Evolutionary conservation across 1,140 invertebrate genomes (phyloP).

Genomic region (Amphibalanus amphitrite): DNA sequence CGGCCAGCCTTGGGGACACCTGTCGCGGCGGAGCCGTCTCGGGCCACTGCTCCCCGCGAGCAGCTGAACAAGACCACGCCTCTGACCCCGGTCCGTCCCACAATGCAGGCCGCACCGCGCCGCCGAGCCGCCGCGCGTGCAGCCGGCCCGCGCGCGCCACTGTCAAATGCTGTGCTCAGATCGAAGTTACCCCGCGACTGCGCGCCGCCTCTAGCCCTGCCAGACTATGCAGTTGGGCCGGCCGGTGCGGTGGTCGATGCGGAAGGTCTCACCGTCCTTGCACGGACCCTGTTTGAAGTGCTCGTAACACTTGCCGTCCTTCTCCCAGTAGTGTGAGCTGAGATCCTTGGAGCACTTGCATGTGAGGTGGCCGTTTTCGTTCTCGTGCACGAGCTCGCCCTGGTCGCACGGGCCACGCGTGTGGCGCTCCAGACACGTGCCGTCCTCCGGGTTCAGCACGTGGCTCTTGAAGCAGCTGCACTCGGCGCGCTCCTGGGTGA

Average conservation of each 20-base stretch:
- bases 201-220: neutral
- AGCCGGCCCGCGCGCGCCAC: too few relatives aligned
- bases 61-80: too few relatives aligned
- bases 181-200: too few relatives aligned
- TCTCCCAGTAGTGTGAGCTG: conserved; percentile 18
- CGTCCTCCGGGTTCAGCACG: conserved; percentile 18
- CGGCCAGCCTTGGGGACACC: too few relatives aligned
- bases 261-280: conserved; percentile 18
- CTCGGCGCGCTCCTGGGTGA: conserved; percentile 18
- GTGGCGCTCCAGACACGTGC: conserved; percentile 20
- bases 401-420: conserved; percentile 20
- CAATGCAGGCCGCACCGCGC: too few relatives aligned
- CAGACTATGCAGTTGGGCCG: conserved; percentile 18
- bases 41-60: too few relatives aligned
- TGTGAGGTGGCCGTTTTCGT: conserved; percentile 13
- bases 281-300: conserved; percentile 22
- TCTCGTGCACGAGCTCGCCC: conserved; percentile 19
- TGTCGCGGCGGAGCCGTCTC: too few relatives aligned
- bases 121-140: too few relatives aligned
- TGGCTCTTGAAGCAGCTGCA: conserved; percentile 22
- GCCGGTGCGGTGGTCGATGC: conserved; percentile 15
- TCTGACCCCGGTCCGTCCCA: too few relatives aligned
- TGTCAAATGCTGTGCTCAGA: too few relatives aligned
- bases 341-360: conserved; percentile 19
- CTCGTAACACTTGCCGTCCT: conserved; percentile 19